A percentile compares a stretch with the other conserved stretches of the same genome.
These are phyloP conservation scores for Semaprochilodus insignis DNA, from an alignment of 2,797 vertebrate genomes.

Conservation along the genomic window DNA sequence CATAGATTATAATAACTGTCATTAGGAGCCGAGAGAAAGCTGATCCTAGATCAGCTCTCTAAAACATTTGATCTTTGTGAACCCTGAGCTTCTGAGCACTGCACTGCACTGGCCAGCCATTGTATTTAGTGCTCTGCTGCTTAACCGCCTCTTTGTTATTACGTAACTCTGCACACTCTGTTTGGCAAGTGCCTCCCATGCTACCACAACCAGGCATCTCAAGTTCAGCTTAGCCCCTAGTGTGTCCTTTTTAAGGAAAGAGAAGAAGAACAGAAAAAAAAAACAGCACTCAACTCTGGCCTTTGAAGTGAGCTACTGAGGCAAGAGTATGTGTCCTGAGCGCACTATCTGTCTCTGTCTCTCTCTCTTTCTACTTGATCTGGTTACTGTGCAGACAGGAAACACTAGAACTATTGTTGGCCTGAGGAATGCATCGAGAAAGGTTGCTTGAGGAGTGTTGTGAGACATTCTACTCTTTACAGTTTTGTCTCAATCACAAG, in stretches of 20 bases:
- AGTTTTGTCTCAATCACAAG: constrained; percentile 20
- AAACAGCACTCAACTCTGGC: constrained; percentile 24
- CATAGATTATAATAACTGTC: constrained; percentile 20
- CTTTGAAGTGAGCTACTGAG: constrained; percentile 45
- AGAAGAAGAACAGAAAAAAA: constrained; percentile 10
- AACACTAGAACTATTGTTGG: constrained; percentile 49
- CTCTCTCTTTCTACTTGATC: constrained; percentile 18
- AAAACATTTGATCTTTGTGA: constrained; percentile 16
- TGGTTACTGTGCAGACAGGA: constrained; percentile 25
- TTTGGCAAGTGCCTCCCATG: constrained; percentile 9
- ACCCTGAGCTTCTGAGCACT: constrained; percentile 18
- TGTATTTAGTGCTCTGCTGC: constrained; percentile 15
- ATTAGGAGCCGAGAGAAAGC: constrained; percentile 27
- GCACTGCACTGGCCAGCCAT: constrained; percentile 27
- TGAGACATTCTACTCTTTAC: constrained; percentile 20
- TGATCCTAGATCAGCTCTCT: constrained; percentile 11
- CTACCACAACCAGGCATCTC: constrained; percentile 9
- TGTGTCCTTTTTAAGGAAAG: constrained; percentile 24
- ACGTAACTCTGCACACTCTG: constrained; percentile 21
- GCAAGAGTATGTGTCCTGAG: constrained; percentile 23
- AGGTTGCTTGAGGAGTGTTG: constrained; percentile 36
- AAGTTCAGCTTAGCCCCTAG: constrained; percentile 16
- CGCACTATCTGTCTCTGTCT: background rate
- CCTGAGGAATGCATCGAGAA: constrained; percentile 42
- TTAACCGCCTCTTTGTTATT: constrained; percentile 31